Base-by-base conservation (phyloP, 35 echinoderm and acorn worm genomes). In the Ptychodera flava region DNA sequence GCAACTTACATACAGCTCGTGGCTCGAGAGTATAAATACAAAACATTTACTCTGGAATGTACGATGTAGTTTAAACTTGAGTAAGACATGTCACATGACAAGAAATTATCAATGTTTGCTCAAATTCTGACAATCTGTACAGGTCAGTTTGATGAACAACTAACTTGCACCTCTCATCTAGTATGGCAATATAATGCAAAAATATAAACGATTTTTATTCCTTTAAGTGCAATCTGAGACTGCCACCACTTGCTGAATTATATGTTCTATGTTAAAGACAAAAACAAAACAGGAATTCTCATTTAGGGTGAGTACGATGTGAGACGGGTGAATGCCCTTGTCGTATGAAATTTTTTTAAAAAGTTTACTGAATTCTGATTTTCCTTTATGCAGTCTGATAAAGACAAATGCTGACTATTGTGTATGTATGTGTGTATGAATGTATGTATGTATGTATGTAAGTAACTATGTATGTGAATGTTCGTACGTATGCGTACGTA, bases 361-460 rank as follows among this genome's bases (percentile, higher is more conserved):
- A 12, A 64, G 6, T 6, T 64, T 12, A 12, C 6, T 64, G 22
- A 6, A 22, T 64, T 12, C 45, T 6, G 6, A 64, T 22, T 6
- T 64, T 12, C 45, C 6, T 64, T 12, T 22, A 22, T 64, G 22
- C 45, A 22, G 6, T 12, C 45, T 6, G 6, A 64, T 22, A 22
- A 12, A 64, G 6, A 22, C 22, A 64, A 12, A 22, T 64, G 22
- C 45, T 6, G 6, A 64, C 45, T 12, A 12, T 12, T 64, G 45
- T 64, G 45, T 64, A 64, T 64, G 45, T 64, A 64, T 64, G 45
- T 64, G 22, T 64, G 45, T 64, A 64, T 64, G 45, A 12, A 64
- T 64, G 45, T 64, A 64, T 64, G 45, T 64, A 64, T 64, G 45
- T 64, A 64, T 64, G 45, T 64, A 64, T 64, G 45, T 64, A 64